phyloP scores from a whole-genome alignment of 2,113 vertebrate species.

The Bos indicus region DNA sequence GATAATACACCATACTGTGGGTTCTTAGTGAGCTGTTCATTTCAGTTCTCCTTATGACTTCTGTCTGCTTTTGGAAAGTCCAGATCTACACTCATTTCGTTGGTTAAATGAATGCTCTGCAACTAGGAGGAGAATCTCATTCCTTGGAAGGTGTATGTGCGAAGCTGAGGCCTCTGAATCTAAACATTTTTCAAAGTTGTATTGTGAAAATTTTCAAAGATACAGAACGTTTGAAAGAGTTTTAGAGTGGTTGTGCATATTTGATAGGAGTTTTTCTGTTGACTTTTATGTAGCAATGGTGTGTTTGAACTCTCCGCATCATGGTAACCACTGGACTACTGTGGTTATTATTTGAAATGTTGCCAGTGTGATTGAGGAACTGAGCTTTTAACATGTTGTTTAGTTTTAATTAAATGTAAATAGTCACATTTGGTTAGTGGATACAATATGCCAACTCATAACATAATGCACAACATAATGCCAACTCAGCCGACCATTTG shows the following conservation, averaged over 20 bases:
- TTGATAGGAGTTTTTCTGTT: background rate
- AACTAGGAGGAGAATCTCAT: background rate
- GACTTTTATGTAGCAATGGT: background rate
- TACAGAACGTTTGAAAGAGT: background rate
- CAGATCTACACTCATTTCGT: background rate
- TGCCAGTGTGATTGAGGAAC: background rate
- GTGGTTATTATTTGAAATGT: background rate
- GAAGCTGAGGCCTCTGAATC: background rate
- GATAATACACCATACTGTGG: background rate
- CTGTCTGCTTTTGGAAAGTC: background rate
- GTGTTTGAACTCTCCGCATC: background rate
- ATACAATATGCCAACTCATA: background rate
- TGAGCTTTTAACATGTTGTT: background rate
- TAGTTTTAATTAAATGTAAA: conserved; percentile 3
- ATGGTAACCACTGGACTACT: background rate
- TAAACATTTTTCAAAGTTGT: background rate
- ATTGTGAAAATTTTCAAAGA: background rate
- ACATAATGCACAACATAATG: background rate
- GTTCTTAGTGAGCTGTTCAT: background rate
- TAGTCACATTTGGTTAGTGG: background rate
- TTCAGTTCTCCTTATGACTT: background rate
- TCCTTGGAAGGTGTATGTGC: background rate
- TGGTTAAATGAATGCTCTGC: background rate
- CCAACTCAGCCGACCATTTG: background rate
- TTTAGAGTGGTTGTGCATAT: background rate